These are phyloP conservation scores for Microplitis manilae DNA, from an alignment of 2,888 invertebrate species.

Conservation along the genomic window DNA sequence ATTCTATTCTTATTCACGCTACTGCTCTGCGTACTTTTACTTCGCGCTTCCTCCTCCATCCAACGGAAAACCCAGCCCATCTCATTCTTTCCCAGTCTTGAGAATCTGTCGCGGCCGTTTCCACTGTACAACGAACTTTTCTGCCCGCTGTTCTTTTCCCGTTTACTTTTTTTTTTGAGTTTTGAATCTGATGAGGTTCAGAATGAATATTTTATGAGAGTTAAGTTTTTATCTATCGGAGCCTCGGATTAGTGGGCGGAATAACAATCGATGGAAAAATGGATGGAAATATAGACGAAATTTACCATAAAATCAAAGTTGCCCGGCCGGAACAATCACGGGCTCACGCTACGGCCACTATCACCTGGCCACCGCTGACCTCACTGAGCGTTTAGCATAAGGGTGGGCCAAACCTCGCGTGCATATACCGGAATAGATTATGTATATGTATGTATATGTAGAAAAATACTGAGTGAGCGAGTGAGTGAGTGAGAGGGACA, in stretches of 20 bases:
- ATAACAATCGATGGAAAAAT: constrained; percentile 14
- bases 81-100: no score
- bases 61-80: no score
- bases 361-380: constrained; percentile 20
- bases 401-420: constrained; percentile 11
- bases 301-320: constrained; percentile 19
- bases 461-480: background rate
- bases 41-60: no score
- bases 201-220: no score
- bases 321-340: constrained; percentile 16
- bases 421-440: constrained; percentile 2
- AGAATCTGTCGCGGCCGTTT: no score
- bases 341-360: constrained; percentile 10
- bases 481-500: background rate
- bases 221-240: background rate
- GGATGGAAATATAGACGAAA: background rate
- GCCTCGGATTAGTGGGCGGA: background rate
- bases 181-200: no score
- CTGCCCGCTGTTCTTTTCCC: no score
- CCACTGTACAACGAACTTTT: no score
- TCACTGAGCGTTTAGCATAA: constrained; percentile 17
- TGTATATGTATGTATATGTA: background rate
- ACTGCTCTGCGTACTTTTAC: background rate
- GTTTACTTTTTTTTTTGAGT: no score
- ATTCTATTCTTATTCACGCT: constrained; percentile 19